phyloP scores from a whole-genome alignment of 2,113 vertebrate genomes.

The Paraplagusia blochii region DNA sequence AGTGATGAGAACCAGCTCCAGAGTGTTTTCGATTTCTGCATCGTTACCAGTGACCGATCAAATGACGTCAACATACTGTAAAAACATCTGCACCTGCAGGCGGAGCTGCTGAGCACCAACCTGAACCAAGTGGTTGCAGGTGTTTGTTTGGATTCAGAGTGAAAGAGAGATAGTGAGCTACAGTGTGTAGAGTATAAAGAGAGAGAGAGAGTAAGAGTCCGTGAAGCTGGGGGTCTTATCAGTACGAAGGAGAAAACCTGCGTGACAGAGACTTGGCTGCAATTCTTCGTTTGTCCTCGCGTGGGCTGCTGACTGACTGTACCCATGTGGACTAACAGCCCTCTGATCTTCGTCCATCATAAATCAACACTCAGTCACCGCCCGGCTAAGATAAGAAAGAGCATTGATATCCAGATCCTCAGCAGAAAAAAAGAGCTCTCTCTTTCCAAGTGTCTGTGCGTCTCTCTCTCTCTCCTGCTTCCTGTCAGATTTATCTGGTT shows the following conservation, averaged over 20 bases:
- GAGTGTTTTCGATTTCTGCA: too few species aligned
- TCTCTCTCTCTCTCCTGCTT: constrained; percentile 31
- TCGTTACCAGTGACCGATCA: too few species aligned
- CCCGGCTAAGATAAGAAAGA: constrained; percentile 59
- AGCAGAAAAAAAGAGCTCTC: constrained; percentile 15
- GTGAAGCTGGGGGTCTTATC: constrained; percentile 39
- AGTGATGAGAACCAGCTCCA: too few species aligned
- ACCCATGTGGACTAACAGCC: constrained; percentile 51
- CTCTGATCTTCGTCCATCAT: constrained; percentile 59
- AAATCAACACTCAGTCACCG: constrained; percentile 58
- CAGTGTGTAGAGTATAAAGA: constrained; percentile 15
- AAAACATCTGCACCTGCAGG: constrained; percentile 13
- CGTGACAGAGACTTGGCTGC: constrained; percentile 53
- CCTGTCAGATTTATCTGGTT: constrained; percentile 49
- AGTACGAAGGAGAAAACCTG: constrained; percentile 37
- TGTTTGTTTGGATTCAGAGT: constrained; percentile 30
- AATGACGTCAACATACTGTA: background rate
- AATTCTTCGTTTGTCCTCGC: constrained; percentile 37
- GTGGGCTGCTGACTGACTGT: constrained; percentile 42
- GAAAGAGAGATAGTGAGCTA: constrained; percentile 15
- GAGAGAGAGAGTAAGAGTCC: background rate
- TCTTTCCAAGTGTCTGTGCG: constrained; percentile 10
- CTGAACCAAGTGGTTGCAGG: constrained; percentile 28
- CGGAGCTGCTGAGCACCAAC: constrained; percentile 26
- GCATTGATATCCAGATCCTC: constrained; percentile 41